These are phyloP conservation scores for Hephaestus fuliginosus DNA, from an alignment of 2,797 vertebrate genomes.

Conservation along the genomic window DNA sequence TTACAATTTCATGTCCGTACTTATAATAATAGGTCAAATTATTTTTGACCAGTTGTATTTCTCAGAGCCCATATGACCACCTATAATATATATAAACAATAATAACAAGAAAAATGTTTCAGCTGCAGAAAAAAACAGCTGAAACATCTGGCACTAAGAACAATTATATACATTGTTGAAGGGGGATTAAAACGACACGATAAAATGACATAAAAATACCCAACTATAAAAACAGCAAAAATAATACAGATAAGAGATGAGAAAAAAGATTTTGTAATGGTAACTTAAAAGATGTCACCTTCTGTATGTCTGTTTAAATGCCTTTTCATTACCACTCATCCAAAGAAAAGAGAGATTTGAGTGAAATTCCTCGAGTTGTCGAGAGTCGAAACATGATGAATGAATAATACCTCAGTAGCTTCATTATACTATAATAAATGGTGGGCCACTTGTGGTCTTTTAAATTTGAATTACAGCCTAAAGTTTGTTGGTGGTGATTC, in stretches of 20 bases:
- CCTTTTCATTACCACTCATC: neutral
- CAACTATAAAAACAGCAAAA: too few species aligned
- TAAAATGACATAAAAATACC: neutral
- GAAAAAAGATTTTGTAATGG: too few species aligned
- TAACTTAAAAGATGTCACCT: neutral
- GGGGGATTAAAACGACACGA: too few species aligned
- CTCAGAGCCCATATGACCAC: neutral
- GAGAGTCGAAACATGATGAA: neutral
- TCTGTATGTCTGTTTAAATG: neutral
- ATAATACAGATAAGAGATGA: too few species aligned
- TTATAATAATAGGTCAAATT: too few species aligned
- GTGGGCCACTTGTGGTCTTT: neutral
- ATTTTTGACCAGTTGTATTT: neutral
- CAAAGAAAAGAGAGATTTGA: neutral
- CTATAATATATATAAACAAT: neutral
- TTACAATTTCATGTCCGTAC: neutral
- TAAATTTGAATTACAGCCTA: neutral
- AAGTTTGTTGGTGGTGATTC: neutral
- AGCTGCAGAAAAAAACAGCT: too few species aligned
- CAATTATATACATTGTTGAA: too few species aligned
- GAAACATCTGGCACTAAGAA: too few species aligned
- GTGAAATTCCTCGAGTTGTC: neutral
- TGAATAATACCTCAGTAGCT: neutral
- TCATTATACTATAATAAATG: neutral
- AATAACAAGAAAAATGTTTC: neutral